A percentile compares a stretch with the other conserved stretches of the same genome.
Conservation (phyloP, 2,888 invertebrate genomes). For the Drosophila infuscata region DNA sequence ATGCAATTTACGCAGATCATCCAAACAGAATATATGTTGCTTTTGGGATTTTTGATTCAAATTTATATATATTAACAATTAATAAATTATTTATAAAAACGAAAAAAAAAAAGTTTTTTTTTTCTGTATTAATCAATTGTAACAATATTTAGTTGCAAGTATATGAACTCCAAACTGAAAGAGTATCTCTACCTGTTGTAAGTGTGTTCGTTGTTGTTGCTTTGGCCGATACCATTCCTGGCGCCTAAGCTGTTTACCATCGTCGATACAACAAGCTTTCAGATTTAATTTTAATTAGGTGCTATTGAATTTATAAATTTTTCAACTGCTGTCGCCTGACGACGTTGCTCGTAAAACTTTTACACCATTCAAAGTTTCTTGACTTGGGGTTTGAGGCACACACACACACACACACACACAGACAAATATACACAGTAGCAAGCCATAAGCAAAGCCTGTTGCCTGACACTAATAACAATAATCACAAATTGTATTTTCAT, state of each 20-base stretch:
- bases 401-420: not conserved
- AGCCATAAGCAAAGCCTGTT: constrained; percentile 44
- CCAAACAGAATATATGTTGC: not conserved
- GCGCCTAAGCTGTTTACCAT: constrained; percentile 53
- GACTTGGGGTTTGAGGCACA: not conserved
- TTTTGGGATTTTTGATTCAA: not conserved
- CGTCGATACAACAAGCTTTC: constrained; percentile 75
- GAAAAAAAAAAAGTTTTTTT: not conserved
- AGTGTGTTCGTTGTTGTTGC: constrained; percentile 35
- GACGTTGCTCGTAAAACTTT: constrained; percentile 68
- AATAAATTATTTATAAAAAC: not conserved
- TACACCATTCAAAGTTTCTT: constrained; percentile 67
- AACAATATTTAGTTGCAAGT: not conserved
- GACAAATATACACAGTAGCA: not conserved
- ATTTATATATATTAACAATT: no score
- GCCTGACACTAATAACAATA: constrained; percentile 81
- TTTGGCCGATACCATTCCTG: constrained; percentile 26
- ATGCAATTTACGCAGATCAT: not conserved
- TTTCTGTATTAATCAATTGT: not conserved
- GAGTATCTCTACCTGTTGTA: constrained; percentile 5
- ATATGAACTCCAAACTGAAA: not conserved
- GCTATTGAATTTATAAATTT: constrained; percentile 81
- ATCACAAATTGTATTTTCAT: constrained; percentile 83
- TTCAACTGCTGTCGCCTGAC: constrained; percentile 70
- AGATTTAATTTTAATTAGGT: constrained; percentile 81